These are phyloP conservation scores for Magallana angulata DNA, from an alignment of 1,140 invertebrate genomes.

Conservation along the genomic window DNA sequence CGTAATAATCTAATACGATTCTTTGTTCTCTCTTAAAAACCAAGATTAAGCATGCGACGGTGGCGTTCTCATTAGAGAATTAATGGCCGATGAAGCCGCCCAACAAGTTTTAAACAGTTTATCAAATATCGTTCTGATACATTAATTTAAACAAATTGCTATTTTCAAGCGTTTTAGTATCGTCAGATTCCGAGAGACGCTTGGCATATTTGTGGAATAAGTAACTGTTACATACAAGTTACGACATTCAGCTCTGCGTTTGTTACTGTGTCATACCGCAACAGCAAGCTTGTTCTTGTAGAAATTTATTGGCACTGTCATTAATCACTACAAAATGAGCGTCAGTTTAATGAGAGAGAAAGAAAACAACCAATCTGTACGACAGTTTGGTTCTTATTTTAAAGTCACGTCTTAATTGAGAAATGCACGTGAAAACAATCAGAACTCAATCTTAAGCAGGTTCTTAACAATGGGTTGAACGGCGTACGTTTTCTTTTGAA, in stretches of 20 bases:
- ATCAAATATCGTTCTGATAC: constrained; percentile 13
- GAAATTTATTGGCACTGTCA: not conserved
- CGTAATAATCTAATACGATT: too few relatives aligned
- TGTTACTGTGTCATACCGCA: too few relatives aligned
- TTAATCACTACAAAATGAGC: constrained; percentile 17
- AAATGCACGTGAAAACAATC: constrained; percentile 12
- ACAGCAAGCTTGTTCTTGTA: not conserved
- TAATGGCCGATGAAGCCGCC: not conserved
- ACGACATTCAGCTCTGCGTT: not conserved
- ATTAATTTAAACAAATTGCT: constrained; percentile 23
- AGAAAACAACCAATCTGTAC: not conserved
- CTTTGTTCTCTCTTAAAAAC: too few relatives aligned
- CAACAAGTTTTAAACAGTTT: constrained; percentile 1
- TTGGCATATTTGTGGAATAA: not conserved
- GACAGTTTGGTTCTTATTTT: not conserved
- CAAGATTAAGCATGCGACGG: too few relatives aligned
- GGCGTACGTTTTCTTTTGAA: constrained; percentile 18
- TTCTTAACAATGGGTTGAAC: constrained; percentile 23
- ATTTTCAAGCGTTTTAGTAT: not conserved
- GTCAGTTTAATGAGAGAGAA: not conserved
- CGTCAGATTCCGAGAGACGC: not conserved
- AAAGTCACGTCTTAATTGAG: not conserved
- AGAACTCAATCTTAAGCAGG: not conserved
- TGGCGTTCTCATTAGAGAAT: too few relatives aligned
- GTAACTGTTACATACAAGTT: constrained; percentile 19